Percentiles rank a stretch among this genome's conserved stretches.
phyloP scores from a whole-genome alignment of 2,797 vertebrate genomes.

The Gymnocypris eckloni region DNA sequence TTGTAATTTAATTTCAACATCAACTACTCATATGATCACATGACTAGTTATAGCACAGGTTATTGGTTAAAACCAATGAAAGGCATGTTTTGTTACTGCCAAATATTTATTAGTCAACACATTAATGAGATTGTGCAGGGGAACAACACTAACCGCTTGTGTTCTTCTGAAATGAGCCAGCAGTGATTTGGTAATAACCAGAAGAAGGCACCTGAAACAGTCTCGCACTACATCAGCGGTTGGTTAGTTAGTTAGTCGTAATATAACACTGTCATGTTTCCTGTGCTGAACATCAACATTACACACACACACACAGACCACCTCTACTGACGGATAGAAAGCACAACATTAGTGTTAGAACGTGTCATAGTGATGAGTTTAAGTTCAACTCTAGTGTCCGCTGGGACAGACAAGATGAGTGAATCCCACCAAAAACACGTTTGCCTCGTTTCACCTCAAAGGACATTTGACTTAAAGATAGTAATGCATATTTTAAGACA shows the following conservation, averaged over 20 bases:
- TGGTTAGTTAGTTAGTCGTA: neutral
- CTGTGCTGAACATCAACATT: too few species aligned
- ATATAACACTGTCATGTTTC: slow-evolving; percentile 52
- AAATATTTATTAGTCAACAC: slow-evolving; percentile 36
- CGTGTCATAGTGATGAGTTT: neutral
- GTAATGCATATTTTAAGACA: neutral
- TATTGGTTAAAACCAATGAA: neutral
- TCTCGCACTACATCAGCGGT: slow-evolving; percentile 18
- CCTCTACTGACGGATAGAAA: neutral
- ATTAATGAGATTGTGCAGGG: slow-evolving; percentile 26
- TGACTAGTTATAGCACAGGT: neutral
- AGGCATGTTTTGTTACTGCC: slow-evolving; percentile 14
- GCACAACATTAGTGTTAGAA: slow-evolving; percentile 8
- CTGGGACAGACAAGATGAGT: neutral
- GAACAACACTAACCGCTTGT: slow-evolving; percentile 21
- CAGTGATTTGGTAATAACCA: slow-evolving; percentile 53
- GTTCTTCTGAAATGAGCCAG: slow-evolving; percentile 42
- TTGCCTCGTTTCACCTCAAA: neutral
- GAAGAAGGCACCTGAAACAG: slow-evolving; percentile 56
- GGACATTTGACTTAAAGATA: neutral
- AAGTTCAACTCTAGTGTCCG: neutral
- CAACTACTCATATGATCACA: neutral
- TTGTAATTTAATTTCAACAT: neutral
- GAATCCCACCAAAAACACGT: neutral
- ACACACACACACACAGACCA: neutral